Conservation (phyloP, 2,113 vertebrate species). For the Corythornis cristatus region DNA sequence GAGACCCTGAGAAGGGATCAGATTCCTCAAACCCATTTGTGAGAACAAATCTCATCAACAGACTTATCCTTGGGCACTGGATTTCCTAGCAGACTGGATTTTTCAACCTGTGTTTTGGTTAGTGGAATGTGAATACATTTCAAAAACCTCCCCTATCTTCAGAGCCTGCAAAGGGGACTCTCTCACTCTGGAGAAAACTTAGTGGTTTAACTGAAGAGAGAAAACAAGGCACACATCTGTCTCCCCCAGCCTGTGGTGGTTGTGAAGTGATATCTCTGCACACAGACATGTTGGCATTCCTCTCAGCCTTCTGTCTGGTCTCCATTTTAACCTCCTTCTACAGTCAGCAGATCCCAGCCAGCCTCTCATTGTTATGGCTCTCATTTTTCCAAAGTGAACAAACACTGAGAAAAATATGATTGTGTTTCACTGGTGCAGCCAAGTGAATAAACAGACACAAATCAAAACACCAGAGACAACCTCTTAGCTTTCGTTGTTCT, state of each 20-base stretch:
- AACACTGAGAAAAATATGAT: neutral
- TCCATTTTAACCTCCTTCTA: neutral
- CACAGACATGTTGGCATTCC: neutral
- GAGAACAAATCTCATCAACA: neutral
- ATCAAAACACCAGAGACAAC: neutral
- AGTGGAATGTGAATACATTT: neutral
- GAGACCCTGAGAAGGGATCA: neutral
- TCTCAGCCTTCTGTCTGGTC: neutral
- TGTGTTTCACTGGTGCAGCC: neutral
- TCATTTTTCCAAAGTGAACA: neutral
- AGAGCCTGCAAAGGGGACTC: neutral
- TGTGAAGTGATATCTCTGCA: fast-evolving
- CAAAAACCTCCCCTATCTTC: neutral
- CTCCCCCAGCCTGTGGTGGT: neutral
- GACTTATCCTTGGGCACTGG: neutral
- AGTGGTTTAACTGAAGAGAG: neutral
- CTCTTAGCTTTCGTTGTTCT: neutral
- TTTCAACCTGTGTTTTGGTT: neutral
- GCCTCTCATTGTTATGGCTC: neutral
- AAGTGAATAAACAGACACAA: neutral
- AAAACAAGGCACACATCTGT: neutral
- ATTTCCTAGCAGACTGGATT: neutral
- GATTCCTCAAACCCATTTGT: neutral
- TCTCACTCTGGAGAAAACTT: neutral
- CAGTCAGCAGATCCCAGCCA: neutral